A percentile compares a stretch with the other conserved stretches of the same genome.
Evolutionary conservation across 1,140 invertebrate genomes (phyloP).

Genomic region (Microplitis mediator): DNA sequence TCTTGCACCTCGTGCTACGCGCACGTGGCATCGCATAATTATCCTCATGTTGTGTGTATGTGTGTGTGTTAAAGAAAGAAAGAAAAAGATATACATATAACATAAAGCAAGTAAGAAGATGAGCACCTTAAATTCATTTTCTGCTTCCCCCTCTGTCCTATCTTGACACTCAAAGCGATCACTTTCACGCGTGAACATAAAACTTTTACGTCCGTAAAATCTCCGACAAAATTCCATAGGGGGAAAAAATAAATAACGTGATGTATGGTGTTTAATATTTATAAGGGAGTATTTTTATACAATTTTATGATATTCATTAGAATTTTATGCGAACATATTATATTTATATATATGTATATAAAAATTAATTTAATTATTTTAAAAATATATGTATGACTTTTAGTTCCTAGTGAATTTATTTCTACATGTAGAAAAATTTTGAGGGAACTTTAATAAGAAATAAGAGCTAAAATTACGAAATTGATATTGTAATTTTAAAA

Average conservation of each 20-base stretch:
- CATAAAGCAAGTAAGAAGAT: not conserved
- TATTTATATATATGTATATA: no score
- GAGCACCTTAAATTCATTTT: conserved; percentile 24
- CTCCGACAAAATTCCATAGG: conserved; percentile 1
- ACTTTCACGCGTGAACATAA: conserved; percentile 17
- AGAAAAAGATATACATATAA: not conserved
- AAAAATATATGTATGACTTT: no score
- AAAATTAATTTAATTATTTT: no score
- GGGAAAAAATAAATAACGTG: not conserved
- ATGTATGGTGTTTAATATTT: conserved; percentile 8
- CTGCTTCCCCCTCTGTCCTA: conserved; percentile 2
- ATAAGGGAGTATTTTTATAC: conserved; percentile 2
- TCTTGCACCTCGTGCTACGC: conserved; percentile 36
- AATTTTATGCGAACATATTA: not conserved
- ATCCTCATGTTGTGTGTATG: conserved; percentile 10
- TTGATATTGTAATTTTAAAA: no score
- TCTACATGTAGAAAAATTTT: no score
- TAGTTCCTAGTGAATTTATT: no score
- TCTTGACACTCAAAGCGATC: conserved; percentile 18
- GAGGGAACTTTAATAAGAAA: no score
- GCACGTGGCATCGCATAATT: conserved; percentile 36
- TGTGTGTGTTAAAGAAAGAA: not conserved
- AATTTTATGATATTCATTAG: not conserved
- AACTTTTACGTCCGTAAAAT: conserved; percentile 6
- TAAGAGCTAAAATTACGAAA: no score